phyloP scores from a whole-genome alignment of 2,797 vertebrate species.

The Iguana delicatissima region DNA sequence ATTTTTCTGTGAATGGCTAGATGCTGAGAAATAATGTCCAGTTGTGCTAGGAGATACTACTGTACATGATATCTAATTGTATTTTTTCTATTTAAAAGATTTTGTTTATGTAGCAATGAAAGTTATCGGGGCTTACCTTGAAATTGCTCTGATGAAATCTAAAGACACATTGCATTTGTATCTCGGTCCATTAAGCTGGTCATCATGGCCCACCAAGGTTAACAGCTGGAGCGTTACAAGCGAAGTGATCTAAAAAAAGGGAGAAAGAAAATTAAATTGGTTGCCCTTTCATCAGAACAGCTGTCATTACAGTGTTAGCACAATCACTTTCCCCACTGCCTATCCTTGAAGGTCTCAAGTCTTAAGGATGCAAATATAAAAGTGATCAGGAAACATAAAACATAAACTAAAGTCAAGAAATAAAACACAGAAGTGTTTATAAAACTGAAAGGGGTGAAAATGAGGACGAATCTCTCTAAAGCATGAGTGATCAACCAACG shows the following conservation, averaged over 20 bases:
- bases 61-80: constrained; percentile 47
- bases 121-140: constrained; percentile 74
- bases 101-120: constrained; percentile 37
- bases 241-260: constrained; percentile 79
- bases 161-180: constrained; percentile 96
- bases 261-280: neutral
- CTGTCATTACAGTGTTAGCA: neutral
- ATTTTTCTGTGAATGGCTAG: constrained; percentile 45
- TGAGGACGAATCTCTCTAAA: too few species aligned
- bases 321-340: neutral
- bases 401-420: neutral
- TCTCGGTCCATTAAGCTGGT: constrained; percentile 93
- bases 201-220: constrained; percentile 87
- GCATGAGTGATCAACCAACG: too few species aligned
- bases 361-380: neutral
- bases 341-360: neutral
- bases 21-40: constrained; percentile 29
- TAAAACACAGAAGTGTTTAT: neutral
- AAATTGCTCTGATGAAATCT: constrained; percentile 91
- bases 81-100: constrained; percentile 40
- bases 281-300: neutral
- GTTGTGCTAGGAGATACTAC: constrained; percentile 30
- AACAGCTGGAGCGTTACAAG: constrained; percentile 90
- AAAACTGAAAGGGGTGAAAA: neutral
- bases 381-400: neutral